These are phyloP conservation scores for Cyclophora albipunctata DNA, from an alignment of 2,888 invertebrate species.

Conservation along the genomic window DNA sequence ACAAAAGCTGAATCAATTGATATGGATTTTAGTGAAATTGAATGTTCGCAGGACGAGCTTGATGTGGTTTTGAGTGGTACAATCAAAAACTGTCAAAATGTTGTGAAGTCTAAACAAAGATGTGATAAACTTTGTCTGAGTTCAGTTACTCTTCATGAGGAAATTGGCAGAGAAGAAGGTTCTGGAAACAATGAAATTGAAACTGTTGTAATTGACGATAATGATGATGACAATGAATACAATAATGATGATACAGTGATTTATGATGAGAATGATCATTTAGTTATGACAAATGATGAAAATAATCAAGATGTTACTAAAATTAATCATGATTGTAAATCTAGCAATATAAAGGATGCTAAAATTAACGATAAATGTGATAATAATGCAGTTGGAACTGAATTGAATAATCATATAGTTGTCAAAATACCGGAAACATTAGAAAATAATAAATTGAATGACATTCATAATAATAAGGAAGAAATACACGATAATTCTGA, in stretches of 20 bases:
- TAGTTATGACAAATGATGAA: no score
- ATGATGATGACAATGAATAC: no score
- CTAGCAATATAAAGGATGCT: no score
- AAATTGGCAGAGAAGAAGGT: no score
- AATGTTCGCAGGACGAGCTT: constrained; percentile 50
- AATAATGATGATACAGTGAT: no score
- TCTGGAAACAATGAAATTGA: not conserved
- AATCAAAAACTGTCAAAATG: constrained; percentile 33
- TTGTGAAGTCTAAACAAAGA: constrained; percentile 25
- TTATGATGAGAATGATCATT: no score
- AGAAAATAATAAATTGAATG: not conserved
- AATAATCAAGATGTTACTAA: no score
- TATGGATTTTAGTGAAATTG: constrained; percentile 44
- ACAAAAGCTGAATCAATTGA: constrained; percentile 19
- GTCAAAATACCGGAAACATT: not conserved
- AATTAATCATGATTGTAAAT: no score
- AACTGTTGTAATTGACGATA: not conserved
- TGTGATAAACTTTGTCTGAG: not conserved
- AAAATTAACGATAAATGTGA: no score
- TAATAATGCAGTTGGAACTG: not conserved
- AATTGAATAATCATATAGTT: constrained; percentile 1
- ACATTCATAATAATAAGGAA: not conserved
- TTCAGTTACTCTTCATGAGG: not conserved
- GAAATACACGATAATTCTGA: not conserved
- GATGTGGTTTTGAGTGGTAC: constrained; percentile 54